Evolutionary conservation across 2,888 invertebrate genomes (phyloP).

Genomic region (Nomada goodeniana): DNA sequence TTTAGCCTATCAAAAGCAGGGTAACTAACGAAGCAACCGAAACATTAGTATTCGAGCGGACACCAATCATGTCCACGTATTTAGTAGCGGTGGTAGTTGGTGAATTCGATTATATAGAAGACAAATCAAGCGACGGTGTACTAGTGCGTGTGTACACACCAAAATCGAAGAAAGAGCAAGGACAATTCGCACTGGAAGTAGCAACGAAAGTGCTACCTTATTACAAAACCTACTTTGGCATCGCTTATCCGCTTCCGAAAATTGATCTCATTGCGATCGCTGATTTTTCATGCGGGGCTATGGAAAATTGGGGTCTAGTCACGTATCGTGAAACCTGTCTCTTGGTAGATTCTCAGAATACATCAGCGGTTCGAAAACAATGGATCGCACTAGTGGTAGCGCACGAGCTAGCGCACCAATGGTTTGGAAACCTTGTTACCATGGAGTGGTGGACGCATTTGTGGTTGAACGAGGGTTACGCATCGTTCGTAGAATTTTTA

Average conservation of each 20-base stretch:
- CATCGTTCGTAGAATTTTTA: constrained; percentile 97
- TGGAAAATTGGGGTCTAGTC: constrained; percentile 98
- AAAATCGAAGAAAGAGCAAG: constrained; percentile 96
- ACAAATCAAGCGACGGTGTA: constrained; percentile 92
- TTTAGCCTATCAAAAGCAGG: constrained; percentile 82
- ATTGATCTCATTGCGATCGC: constrained; percentile 98
- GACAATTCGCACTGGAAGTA: constrained; percentile 95
- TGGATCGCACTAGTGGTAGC: constrained; percentile 95
- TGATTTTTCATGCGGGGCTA: constrained; percentile 97
- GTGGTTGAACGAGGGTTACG: constrained; percentile 98
- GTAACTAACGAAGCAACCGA: constrained; percentile 58
- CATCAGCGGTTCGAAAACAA: constrained; percentile 93
- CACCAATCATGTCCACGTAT: constrained; percentile 98
- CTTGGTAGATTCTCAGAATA: constrained; percentile 95
- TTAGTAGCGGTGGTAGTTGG: constrained; percentile 97
- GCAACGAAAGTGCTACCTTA: constrained; percentile 96
- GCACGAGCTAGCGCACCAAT: constrained; percentile 98
- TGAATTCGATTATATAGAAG: constrained; percentile 97
- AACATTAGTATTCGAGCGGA: constrained; percentile 79
- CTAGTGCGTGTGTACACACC: constrained; percentile 94
- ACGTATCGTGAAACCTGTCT: constrained; percentile 92
- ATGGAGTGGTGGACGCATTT: constrained; percentile 99
- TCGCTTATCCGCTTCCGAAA: constrained; percentile 97
- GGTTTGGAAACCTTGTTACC: constrained; percentile 99
- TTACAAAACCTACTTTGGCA: constrained; percentile 97